phyloP scores from a whole-genome alignment of 2,888 invertebrate species.

The Diabrotica balteata region DNA sequence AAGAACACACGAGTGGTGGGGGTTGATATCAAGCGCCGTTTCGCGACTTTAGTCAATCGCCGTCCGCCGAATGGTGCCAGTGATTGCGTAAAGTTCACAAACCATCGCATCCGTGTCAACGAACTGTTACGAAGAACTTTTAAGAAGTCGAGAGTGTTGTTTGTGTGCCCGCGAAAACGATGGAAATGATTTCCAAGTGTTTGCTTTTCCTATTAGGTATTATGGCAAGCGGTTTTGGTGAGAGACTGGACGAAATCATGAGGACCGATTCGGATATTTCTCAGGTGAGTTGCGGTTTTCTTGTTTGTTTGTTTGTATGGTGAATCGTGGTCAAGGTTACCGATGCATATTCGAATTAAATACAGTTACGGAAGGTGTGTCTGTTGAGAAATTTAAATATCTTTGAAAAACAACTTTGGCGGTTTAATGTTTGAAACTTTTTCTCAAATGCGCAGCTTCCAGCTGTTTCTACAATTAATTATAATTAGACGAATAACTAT shows the following conservation, averaged over 20 bases:
- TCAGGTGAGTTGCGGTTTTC: slow-evolving; percentile 63
- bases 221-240: slow-evolving; percentile 23
- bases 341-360: background rate
- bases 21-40: slow-evolving; percentile 22
- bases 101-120: slow-evolving; percentile 23
- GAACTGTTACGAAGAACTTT: slow-evolving; percentile 32
- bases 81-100: slow-evolving; percentile 7
- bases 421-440: too few species aligned
- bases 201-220: slow-evolving; percentile 24
- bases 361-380: too few species aligned
- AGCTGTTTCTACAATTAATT: too few species aligned
- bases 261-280: slow-evolving; percentile 71
- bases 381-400: too few species aligned
- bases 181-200: slow-evolving; percentile 6
- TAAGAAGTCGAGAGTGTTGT: slow-evolving; percentile 15
- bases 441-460: too few species aligned
- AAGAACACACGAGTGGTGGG: slow-evolving; percentile 24
- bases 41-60: slow-evolving; percentile 33
- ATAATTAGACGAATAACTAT: too few species aligned
- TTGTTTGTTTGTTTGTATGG: slow-evolving; percentile 23
- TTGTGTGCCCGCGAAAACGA: slow-evolving; percentile 8
- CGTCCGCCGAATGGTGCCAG: slow-evolving; percentile 20
- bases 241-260: slow-evolving; percentile 68
- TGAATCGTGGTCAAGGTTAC: slow-evolving; percentile 28
- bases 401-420: too few species aligned